phyloP scores from a whole-genome alignment of 2,113 vertebrate genomes.

The Callithrix jacchus region DNA sequence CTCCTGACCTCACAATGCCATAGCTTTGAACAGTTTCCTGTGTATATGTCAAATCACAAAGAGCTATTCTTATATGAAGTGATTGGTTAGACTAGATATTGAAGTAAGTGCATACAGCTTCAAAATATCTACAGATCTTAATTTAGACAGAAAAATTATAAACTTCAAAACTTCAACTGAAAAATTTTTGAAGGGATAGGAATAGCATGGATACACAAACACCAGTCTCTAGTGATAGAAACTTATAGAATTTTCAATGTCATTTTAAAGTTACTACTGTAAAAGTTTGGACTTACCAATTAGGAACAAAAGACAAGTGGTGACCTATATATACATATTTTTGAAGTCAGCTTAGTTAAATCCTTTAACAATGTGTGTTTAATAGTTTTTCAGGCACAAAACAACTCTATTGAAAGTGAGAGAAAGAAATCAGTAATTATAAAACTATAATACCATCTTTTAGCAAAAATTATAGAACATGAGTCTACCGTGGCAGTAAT shows the following conservation, averaged over 20 bases:
- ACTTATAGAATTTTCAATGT: background rate
- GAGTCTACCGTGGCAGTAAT: background rate
- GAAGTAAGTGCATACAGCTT: background rate
- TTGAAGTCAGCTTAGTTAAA: background rate
- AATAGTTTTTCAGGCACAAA: background rate
- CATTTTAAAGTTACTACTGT: background rate
- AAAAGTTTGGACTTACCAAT: background rate
- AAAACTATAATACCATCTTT: slow-evolving; percentile 30
- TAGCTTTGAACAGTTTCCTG: slow-evolving; percentile 32
- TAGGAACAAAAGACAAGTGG: background rate
- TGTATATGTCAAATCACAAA: slow-evolving; percentile 57
- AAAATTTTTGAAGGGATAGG: background rate
- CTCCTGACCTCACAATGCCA: slow-evolving; percentile 21
- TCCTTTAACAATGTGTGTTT: background rate
- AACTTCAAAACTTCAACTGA: background rate
- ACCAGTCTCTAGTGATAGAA: background rate
- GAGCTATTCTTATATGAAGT: slow-evolving; percentile 7
- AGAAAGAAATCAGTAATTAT: background rate
- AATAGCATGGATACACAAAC: background rate
- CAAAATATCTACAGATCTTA: slow-evolving; percentile 41
- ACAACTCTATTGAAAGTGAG: background rate
- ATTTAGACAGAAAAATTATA: background rate
- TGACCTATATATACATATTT: background rate
- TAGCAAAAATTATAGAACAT: background rate
- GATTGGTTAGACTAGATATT: slow-evolving; percentile 11